phyloP scores from a whole-genome alignment of 2,797 vertebrate genomes.

The Pangasius krempfi region DNA sequence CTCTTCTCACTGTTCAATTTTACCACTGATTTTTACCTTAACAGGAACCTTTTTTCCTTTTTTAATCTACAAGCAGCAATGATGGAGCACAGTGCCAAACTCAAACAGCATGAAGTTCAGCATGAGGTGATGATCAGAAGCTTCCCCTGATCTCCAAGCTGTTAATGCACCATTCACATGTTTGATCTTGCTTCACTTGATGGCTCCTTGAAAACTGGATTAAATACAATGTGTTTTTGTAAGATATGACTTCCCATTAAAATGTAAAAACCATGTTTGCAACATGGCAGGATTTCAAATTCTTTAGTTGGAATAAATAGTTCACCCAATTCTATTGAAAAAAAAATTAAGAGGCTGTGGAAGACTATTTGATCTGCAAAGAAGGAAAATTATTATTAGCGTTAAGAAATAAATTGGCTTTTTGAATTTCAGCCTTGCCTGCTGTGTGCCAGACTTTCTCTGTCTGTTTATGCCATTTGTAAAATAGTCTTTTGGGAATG shows the following conservation, averaged over 20 bases:
- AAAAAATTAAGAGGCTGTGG: neutral
- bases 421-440: neutral
- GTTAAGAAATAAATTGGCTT: neutral
- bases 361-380: constrained; percentile 2
- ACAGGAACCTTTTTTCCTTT: neutral
- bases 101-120: constrained; percentile 2
- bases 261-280: constrained; percentile 26
- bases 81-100: no score
- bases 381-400: neutral
- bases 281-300: constrained; percentile 23
- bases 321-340: constrained; percentile 30
- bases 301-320: constrained; percentile 39
- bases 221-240: constrained; percentile 51
- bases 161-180: constrained; percentile 3
- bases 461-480: neutral
- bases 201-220: constrained; percentile 37
- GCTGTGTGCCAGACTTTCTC: neutral
- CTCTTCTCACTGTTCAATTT: neutral
- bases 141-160: constrained; percentile 9
- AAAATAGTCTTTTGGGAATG: neutral
- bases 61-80: neutral
- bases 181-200: constrained; percentile 42
- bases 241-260: constrained; percentile 51
- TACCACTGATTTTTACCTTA: neutral
- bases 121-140: neutral